phyloP scores from a whole-genome alignment of 2,113 vertebrate genomes.

The Daubentonia madagascariensis region DNA sequence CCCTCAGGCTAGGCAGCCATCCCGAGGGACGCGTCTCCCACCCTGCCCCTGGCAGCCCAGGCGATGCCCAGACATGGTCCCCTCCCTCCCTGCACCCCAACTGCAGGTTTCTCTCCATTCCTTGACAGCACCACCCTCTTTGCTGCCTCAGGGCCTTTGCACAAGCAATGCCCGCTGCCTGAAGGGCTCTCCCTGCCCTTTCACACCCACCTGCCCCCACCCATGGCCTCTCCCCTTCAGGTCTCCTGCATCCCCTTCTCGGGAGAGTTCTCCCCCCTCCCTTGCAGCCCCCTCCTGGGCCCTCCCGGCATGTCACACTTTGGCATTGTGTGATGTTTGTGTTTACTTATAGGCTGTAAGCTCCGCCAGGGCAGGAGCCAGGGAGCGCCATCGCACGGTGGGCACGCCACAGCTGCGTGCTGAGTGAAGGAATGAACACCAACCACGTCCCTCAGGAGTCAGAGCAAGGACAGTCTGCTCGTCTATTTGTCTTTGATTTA shows the following conservation, averaged over 20 bases:
- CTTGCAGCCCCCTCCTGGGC: no score
- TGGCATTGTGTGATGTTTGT: neutral
- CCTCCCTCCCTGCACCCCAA: fast-evolving
- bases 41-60: no score
- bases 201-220: neutral
- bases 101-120: no score
- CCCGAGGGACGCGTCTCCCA: neutral
- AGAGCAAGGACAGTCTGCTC: neutral
- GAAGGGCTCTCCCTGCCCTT: no score
- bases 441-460: neutral
- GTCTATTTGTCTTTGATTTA: neutral
- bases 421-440: neutral
- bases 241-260: neutral
- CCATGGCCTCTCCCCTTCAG: neutral
- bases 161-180: neutral
- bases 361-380: neutral
- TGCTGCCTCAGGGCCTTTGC: neutral
- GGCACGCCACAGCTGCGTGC: fast-evolving
- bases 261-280: neutral
- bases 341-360: neutral
- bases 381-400: fast-evolving
- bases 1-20: no score
- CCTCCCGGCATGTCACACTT: neutral
- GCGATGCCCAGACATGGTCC: no score
- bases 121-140: neutral